Conservation (phyloP, 1,140 invertebrate species). For the Neelides sp. region DNA sequence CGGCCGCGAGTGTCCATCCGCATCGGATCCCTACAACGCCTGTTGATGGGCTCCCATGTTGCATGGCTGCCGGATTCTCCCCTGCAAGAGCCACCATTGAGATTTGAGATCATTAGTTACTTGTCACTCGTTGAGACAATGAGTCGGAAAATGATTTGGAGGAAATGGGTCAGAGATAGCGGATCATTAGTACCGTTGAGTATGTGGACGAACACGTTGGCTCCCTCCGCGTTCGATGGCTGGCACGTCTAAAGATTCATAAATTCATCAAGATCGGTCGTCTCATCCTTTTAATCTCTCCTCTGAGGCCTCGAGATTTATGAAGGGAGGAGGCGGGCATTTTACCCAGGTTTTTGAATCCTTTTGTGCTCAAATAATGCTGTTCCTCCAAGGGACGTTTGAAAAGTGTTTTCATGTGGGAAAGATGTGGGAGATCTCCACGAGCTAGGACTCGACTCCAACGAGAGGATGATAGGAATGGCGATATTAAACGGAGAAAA, state of each 20-base stretch:
- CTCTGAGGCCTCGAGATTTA: too few relatives aligned
- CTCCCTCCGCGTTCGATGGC: constrained; percentile 52
- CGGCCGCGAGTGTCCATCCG: constrained; percentile 7
- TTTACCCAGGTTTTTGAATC: too few relatives aligned
- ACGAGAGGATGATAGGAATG: too few relatives aligned
- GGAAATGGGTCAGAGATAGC: background rate
- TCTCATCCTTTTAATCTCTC: too few relatives aligned
- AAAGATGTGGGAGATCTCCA: too few relatives aligned
- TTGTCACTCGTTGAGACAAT: background rate
- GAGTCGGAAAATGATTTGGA: background rate
- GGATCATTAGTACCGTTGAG: constrained; percentile 38
- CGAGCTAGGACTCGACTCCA: too few relatives aligned
- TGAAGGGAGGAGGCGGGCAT: too few relatives aligned
- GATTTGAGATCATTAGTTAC: too few relatives aligned
- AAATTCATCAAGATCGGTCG: background rate
- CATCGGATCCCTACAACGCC: background rate
- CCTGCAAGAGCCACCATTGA: constrained; percentile 20
- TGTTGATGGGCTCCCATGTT: constrained; percentile 26
- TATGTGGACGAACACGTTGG: constrained; percentile 56
- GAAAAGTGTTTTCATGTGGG: too few relatives aligned
- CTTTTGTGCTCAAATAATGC: too few relatives aligned
- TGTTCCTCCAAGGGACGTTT: too few relatives aligned
- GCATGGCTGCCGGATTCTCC: constrained; percentile 30
- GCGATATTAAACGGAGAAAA: too few relatives aligned
- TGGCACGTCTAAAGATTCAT: constrained; percentile 46